Evolutionary conservation across 2,797 vertebrate species (phyloP), one percentile per base, ranked within the genome.

Genomic region (Acrocephalus scirpaceus): DNA sequence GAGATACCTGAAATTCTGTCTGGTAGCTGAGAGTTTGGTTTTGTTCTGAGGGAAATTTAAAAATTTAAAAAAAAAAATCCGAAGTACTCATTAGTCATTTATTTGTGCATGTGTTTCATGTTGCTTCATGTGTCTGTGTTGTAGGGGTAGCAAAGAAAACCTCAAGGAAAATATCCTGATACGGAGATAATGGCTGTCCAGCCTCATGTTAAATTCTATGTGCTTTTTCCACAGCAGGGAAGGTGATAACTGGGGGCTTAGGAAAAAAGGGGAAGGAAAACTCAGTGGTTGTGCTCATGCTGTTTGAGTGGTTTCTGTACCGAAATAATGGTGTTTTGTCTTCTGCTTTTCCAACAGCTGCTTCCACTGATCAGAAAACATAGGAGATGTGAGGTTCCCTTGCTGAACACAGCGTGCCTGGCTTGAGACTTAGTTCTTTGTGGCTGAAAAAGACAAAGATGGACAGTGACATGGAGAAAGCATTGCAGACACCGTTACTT

Each of bases 351-450:
- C 64, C 96, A 94, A 74, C 93, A 94, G 97, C 94, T 97, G 97
- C 96, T 97, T 96, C 97, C 96, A 97, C 97, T 97, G 97, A 97
- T 96, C 92, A 96, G 95, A 97, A 97, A 79, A 92, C 91, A 54
- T 82, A 89, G 86, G 96, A 95, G 84, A 97, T 79, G 82, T 90
- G 97, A 97, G 90, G 94, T 95, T 96, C 92, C 96, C 57, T 89
- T 93, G 97, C 95, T 96, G 95, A 96, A 95, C 89, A 80, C 85
- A 91, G 92, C 66, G 42, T 96, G 86, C 92, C 95, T 96, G 95
- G 93, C 97, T 97, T 95, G 94, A 96, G 94, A 96, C 91, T 96
- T 88, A 74, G 92, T 95, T 93, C 58, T 97, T 92, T 94, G 96
- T 94, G 90, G 93, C 96, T 94, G 87, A 64, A 73, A 75, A 75